Percentiles rank a stretch among this genome's conserved stretches.
phyloP scores from a whole-genome alignment of 2,113 vertebrate genomes.

The Pterocles orientalis region DNA sequence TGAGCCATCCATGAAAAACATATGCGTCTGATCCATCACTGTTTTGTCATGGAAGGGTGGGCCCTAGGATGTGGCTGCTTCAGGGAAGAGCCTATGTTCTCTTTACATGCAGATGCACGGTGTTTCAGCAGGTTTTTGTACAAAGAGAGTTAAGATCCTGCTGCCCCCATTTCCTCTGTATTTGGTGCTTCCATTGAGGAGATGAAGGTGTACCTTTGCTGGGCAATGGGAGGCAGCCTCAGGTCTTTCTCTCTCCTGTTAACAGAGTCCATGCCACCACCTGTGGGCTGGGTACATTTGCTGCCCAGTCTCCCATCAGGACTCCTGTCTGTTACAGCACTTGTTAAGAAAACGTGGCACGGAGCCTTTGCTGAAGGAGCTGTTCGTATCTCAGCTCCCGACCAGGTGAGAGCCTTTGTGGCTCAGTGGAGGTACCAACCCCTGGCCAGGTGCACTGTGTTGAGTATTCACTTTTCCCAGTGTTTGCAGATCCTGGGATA shows the following conservation, averaged over 20 bases:
- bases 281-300: accelerated
- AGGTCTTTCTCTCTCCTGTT: background rate
- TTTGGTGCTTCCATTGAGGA: background rate
- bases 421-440: background rate
- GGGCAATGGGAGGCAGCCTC: background rate
- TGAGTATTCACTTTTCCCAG: background rate
- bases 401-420: background rate
- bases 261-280: background rate
- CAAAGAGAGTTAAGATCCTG: background rate
- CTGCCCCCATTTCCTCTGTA: background rate
- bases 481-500: background rate
- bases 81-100: accelerated
- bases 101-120: background rate
- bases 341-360: background rate
- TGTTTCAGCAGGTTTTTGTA: background rate
- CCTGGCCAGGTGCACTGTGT: too few species aligned
- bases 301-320: background rate
- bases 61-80: background rate
- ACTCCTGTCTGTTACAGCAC: background rate
- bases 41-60: background rate
- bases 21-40: background rate
- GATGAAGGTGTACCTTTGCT: background rate
- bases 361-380: background rate
- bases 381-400: background rate
- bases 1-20: accelerated